Percentiles rank a stretch among this genome's conserved stretches.
Evolutionary conservation across 2,113 vertebrate genomes (phyloP).

Genomic region (Bufo bufo): DNA sequence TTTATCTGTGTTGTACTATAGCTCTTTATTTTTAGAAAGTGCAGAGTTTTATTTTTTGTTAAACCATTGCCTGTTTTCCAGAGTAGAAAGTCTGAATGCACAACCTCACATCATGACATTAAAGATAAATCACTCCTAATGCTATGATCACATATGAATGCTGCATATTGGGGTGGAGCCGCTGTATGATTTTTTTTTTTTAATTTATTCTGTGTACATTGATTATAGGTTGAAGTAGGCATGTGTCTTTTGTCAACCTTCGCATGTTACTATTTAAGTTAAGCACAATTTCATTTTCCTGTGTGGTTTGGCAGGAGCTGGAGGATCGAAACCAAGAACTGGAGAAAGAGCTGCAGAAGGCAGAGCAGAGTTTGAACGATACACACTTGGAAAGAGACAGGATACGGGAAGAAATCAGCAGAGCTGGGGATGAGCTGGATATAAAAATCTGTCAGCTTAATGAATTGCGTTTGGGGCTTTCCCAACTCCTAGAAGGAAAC

Average conservation of each 20-base stretch:
- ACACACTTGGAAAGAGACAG: constrained; percentile 83
- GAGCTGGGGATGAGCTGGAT: constrained; percentile 88
- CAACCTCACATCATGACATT: too few relatives aligned
- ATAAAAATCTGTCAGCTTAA: constrained; percentile 94
- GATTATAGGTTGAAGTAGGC: not conserved
- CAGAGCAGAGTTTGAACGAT: constrained; percentile 81
- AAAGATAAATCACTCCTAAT: too few relatives aligned
- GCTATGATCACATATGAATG: too few relatives aligned
- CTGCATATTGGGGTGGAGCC: too few relatives aligned
- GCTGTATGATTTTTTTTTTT: too few relatives aligned
- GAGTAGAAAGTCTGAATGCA: too few relatives aligned
- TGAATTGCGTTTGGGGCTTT: constrained; percentile 88
- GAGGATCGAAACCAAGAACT: constrained; percentile 85
- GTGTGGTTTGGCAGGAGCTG: constrained; percentile 75
- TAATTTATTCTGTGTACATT: not conserved
- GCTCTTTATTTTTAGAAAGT: too few relatives aligned
- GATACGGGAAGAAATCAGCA: constrained; percentile 80
- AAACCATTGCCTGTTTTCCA: too few relatives aligned
- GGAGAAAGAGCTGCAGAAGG: constrained; percentile 81
- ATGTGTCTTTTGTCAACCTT: not conserved
- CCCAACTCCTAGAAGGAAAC: constrained; percentile 83
- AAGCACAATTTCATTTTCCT: not conserved
- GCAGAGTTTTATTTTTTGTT: too few relatives aligned
- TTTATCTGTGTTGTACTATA: too few relatives aligned
- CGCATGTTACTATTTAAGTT: not conserved